Evolutionary conservation across 2,888 invertebrate species (phyloP), one percentile per base, ranked within the genome.

Genomic region (Marasmarcha lunaedactyla): DNA sequence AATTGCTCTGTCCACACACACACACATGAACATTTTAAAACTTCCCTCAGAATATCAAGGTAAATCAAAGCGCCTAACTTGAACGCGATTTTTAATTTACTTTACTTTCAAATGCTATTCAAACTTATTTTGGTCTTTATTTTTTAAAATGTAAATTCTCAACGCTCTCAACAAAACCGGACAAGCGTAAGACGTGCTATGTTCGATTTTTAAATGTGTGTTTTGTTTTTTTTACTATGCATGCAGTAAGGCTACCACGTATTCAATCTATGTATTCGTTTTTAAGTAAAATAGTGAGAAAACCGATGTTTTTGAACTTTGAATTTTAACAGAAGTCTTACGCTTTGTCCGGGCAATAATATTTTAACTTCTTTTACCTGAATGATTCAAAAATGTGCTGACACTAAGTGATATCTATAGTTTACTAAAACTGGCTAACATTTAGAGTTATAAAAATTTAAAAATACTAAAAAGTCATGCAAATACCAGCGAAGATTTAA

Each of bases 1-100:
- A 99, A 87, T 95, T 99, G 99, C 78, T 99, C 99, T 97, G 81
- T 78, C 63, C 61, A 73, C 72, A 83, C 70, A 78, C 62, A 78
- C 60, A 57, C 62, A 56, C 52, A 57, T 49, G 63, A 4, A 5
- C 20, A 20, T 50, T 76, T 74, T 74, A 76, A 52, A 56, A 60
- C 54, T 46, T 51, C 44, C 52, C 71, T 68, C 64, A 45, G 49
- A 39, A 57, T 52, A 56, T 33, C 44, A 39, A 46, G 54, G 69
- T 73, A 67, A 71, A 51, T 45, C n/a, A n/a, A 74, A 77, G 73
- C 76, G 46, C 76, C 74, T 78, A 77, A 47, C 52, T 50, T 48
- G 54, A 46, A 5, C 20, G 20, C 20, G 20, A 20, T 43, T 46
- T 42, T 48, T 41, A 39, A 47, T 48, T 48, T 40, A 35, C 45